Evolutionary conservation across 2,888 invertebrate genomes (phyloP).

Genomic region (Agrotis clavis): DNA sequence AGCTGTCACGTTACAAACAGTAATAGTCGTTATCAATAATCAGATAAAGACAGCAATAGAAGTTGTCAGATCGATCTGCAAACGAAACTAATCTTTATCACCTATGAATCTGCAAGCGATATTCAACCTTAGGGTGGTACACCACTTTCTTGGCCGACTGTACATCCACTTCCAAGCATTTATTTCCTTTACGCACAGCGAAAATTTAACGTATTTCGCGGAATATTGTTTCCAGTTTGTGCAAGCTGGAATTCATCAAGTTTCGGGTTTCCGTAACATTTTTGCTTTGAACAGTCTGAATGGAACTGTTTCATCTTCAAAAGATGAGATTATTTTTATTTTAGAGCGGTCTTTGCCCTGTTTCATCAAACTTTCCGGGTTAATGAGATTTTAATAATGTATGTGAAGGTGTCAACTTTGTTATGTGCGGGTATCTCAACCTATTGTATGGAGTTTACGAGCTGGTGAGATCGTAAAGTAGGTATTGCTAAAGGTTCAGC

Average conservation of each 20-base stretch:
- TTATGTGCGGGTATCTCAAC: conserved; percentile 48
- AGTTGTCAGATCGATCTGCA: no score
- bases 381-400: conserved; percentile 82
- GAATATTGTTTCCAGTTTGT: conserved; percentile 44
- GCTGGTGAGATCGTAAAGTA: conserved; percentile 46
- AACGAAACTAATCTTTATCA: no score
- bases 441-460: conserved; percentile 58
- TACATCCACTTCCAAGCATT: conserved; percentile 41
- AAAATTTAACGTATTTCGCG: conserved; percentile 43
- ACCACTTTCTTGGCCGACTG: no score
- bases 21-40: no score
- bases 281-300: conserved; percentile 50
- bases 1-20: no score
- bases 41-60: no score
- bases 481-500: conserved; percentile 41
- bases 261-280: conserved; percentile 43
- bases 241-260: conserved; percentile 51
- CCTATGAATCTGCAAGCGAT: no score
- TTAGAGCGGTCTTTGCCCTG: conserved; percentile 64
- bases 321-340: conserved; percentile 65
- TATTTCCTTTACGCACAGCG: conserved; percentile 46
- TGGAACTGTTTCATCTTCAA: conserved; percentile 55
- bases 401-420: conserved; percentile 73
- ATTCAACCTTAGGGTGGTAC: no score
- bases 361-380: conserved; percentile 69